Base-by-base conservation (phyloP, 2,797 vertebrate species). In the Cyprinodon diabolis region DNA sequence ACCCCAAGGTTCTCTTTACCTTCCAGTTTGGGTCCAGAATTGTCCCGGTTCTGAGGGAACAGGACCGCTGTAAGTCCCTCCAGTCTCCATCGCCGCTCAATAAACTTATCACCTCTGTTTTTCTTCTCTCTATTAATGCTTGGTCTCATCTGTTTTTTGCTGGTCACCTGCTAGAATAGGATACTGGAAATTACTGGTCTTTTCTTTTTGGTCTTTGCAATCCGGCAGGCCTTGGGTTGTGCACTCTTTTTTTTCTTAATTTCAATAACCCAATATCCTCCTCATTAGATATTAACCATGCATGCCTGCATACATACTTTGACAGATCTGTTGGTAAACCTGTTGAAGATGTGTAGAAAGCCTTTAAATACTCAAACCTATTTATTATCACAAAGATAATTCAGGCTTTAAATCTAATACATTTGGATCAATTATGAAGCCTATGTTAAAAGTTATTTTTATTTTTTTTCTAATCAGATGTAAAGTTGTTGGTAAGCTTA, bases 11-110 rank as follows among this genome's bases (percentile, higher is more conserved):
- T 96, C 95, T 96, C 94, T 95, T 98, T 98, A 96, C 95, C 96
- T 96, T 99, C 96, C 97, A 99, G 98, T 95, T 93, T 97, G 87
- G 96, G 96, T 95, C 96, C 96, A 96, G 97, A 98, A 94, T 96
- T 97, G 95, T 98, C 97, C 95, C 96, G 96, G 92, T 97, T 99
- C 95, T 99, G 97, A 99, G 95, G 94, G 92, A 95, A 95, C 95
- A 93, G 94, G 94, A 95, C 92, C 95, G 91, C 92, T 96, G 98
- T 99, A 98, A 98, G 98, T 98, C 95, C 93, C 40, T 30, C 89
- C 76, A 90, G 85, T 87, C 84, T 93, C 93, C 93, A 92, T 94
- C 58, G 78, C 89, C 87, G 86, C 57, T 79, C 88, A 92, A 84
- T 91, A 91, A 92, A 87, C 75, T 89, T 88, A 82, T 91, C 90